Base-by-base conservation (phyloP, 1,140 invertebrate species). In the Oncopeltus fasciatus region DNA sequence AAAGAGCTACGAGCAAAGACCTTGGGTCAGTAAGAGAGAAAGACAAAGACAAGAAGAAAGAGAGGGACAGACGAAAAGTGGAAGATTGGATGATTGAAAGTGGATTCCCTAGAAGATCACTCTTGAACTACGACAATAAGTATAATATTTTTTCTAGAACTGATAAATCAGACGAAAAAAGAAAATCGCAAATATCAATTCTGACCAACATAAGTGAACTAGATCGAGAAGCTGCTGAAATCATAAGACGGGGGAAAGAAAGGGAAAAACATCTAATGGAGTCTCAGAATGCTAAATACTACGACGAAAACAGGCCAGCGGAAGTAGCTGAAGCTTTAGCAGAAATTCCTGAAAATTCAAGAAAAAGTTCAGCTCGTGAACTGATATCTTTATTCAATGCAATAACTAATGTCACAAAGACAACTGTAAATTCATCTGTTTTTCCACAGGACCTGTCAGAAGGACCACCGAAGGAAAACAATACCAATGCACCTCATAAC, bases 161-260 rank as follows among this genome's bases (percentile, higher is more conserved):
- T 28, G 71, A 70, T 33, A 70, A 71, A 60, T 70, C 72, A 28
- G 72, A 75, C 2, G 72, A 76, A 11, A 83, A 83, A 68, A 71
- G 81, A 26, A 78, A 74, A 59, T 83, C 81, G 0, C 79, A 80
- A 11, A 70, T 83, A 9, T 84, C 81, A 24, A 77, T 86, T 61
- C 71, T 89, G n/a, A 82, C 83, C 0, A 89, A 85, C 69, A 88
- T 89, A 64, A 88, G 86, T 69, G 85, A 88, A 69, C 73, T 89
- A 24, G 87, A 90, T 70, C 78, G 83, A 68, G 85, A 89, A 74
- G 86, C 87, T 1, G 78, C 81, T 0, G 83, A 85, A 69, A 87
- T 89, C 62, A 80, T 89, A 28, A 78, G 81, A 61, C 75, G 78
- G 67, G 77, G 80, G 64, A 75, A 78, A 61, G 76, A 73, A 20